Evolutionary conservation across 2,888 invertebrate genomes (phyloP), one percentile per base, ranked within the genome.

Genomic region (Drosophila melanosoma): DNA sequence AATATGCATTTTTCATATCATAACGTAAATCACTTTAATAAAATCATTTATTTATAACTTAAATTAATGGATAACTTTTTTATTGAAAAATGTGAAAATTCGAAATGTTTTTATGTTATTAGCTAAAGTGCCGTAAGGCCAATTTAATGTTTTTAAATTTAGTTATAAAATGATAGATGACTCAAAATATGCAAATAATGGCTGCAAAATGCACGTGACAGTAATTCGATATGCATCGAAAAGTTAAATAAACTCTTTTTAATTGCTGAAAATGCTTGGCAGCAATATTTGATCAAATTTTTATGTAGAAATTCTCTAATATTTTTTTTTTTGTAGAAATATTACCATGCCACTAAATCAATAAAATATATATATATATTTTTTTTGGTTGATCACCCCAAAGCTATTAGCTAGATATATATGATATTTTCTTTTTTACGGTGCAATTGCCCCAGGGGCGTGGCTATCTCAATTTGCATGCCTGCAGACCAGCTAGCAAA

Each of bases 401-500:
- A 26, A 11, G n/a, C n/a, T 26, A 49, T 36, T 29, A 29, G 49
- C 26, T 49, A 17, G 8, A 45, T 23, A 15, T 26, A 26, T 26
- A 17, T 17, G 10, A 2, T 12, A 17, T 45, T 29, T 17, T 3
- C 2, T 20, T 10, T 23, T 20, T 23, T 15, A 6, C 5, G 29
- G 49, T 58, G 68, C 11, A 58, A n/a, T 32, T n/a, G 48, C 15
- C 15, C 29, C 26, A 11, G 56, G 60, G 57, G 42, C 60, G 65
- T 63, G 57, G 63, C 42, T 45, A 45, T 12, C 33, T 33, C 56
- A 65, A 59, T 59, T 76, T 53, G 54, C 63, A 23, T 58, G 69
- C 32, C 48, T 23, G 38, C 38, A 33, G 63, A 26, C 52, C 64
- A 73, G 73, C 40, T 71, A 51, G 62, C 70, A 64, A 71, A 33